Percentiles rank a stretch among this genome's conserved stretches.
These are phyloP conservation scores for Lapara coniferarum DNA, from an alignment of 2,888 invertebrate genomes.

Conservation along the genomic window DNA sequence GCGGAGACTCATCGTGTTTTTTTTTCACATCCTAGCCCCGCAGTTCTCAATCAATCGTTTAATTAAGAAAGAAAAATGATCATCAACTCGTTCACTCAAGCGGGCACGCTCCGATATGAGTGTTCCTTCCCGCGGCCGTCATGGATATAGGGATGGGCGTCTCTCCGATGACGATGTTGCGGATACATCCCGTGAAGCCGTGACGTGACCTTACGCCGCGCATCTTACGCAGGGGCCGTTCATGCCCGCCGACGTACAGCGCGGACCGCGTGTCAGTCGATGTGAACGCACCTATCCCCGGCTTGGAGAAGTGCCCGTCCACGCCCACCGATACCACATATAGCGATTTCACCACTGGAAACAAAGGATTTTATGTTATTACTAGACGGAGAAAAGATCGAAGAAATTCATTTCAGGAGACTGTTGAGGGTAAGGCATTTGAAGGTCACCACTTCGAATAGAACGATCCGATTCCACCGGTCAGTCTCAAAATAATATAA, in stretches of 20 bases:
- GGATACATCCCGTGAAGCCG: slow-evolving; percentile 92
- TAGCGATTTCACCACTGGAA: slow-evolving; percentile 92
- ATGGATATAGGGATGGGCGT: slow-evolving; percentile 59
- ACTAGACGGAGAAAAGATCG: too few species aligned
- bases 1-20: too few species aligned
- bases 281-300: slow-evolving; percentile 87
- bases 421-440: too few species aligned
- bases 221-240: slow-evolving; percentile 56
- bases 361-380: neutral
- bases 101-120: slow-evolving; percentile 91
- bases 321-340: slow-evolving; percentile 95
- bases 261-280: slow-evolving; percentile 92
- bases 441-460: too few species aligned
- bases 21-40: too few species aligned
- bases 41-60: too few species aligned
- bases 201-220: slow-evolving; percentile 88
- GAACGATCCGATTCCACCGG: too few species aligned
- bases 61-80: too few species aligned
- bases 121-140: slow-evolving; percentile 86
- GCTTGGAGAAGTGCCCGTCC: slow-evolving; percentile 89
- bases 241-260: slow-evolving; percentile 95
- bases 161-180: slow-evolving; percentile 85
- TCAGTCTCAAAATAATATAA: too few species aligned
- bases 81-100: slow-evolving; percentile 81
- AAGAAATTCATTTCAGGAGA: too few species aligned